phyloP scores from a whole-genome alignment of 1,140 invertebrate genomes.

The Euwallacea similis region DNA sequence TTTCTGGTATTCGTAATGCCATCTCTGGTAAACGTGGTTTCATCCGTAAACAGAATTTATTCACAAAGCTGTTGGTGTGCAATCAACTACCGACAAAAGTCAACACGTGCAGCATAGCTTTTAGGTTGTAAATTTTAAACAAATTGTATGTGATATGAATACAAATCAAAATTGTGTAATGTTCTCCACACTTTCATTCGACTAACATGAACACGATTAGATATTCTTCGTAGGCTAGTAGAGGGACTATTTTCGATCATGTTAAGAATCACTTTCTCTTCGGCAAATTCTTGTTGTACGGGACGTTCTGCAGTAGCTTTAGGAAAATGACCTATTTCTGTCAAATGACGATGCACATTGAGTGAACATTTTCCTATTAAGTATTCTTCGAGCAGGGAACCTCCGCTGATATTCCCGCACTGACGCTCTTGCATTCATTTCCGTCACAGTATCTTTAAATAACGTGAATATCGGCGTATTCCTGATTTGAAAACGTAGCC shows the following conservation, averaged over 20 bases:
- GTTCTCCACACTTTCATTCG: conserved; percentile 6
- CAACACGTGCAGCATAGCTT: neutral
- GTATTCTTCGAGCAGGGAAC: conserved; percentile 14
- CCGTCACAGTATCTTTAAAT: too few species aligned
- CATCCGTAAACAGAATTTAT: too few species aligned
- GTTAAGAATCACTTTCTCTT: neutral
- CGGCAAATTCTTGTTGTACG: neutral
- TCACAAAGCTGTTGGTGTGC: neutral
- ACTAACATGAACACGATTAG: conserved; percentile 6
- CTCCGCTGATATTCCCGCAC: too few species aligned
- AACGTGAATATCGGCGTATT: too few species aligned
- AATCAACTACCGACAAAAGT: neutral
- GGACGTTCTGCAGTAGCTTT: conserved; percentile 1
- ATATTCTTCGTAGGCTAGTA: conserved; percentile 5
- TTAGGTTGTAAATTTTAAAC: neutral
- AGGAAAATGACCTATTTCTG: conserved; percentile 4
- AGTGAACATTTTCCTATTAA: neutral
- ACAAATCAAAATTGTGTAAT: conserved; percentile 7
- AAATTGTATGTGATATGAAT: conserved; percentile 1
- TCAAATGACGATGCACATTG: neutral
- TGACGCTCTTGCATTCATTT: too few species aligned
- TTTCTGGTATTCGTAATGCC: too few species aligned
- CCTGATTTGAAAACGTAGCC: too few species aligned
- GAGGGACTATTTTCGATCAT: conserved; percentile 5
- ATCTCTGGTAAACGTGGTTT: too few species aligned